phyloP scores from a whole-genome alignment of 2,888 invertebrate genomes.

The Eucera pruinosa region DNA sequence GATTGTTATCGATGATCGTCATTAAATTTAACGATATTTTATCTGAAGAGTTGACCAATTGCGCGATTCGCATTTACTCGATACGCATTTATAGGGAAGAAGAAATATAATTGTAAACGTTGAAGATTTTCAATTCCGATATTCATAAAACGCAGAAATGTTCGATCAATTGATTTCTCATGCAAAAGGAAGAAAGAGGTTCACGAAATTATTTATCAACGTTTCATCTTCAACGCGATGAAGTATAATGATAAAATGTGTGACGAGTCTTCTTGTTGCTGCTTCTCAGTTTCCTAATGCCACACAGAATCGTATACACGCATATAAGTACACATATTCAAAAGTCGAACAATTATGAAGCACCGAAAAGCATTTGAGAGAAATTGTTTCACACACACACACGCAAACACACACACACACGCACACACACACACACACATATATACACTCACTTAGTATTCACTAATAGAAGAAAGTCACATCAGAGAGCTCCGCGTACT shows the following conservation, averaged over 20 bases:
- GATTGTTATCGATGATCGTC: constrained; percentile 30
- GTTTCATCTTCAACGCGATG: neutral
- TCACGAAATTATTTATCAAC: neutral
- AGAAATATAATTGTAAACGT: constrained; percentile 35
- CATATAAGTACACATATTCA: constrained; percentile 4
- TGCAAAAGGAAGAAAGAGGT: neutral
- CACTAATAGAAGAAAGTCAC: constrained; percentile 31
- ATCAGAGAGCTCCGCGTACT: constrained; percentile 38
- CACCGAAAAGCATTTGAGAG: constrained; percentile 11
- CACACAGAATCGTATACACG: neutral
- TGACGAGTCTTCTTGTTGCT: constrained; percentile 2
- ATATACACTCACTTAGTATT: too few relatives aligned
- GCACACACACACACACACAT: too few relatives aligned
- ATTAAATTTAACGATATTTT: constrained; percentile 41
- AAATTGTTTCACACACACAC: constrained; percentile 41
- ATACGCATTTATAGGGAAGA: constrained; percentile 46
- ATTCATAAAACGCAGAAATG: too few relatives aligned
- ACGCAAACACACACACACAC: too few relatives aligned
- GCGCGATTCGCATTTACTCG: constrained; percentile 48
- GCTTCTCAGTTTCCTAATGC: neutral
- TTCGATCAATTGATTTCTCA: neutral
- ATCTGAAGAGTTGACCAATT: constrained; percentile 48
- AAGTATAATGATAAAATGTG: neutral
- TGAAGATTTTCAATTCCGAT: constrained; percentile 45
- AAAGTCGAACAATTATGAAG: constrained; percentile 7